These are phyloP conservation scores for Nasonia longicornis DNA, from an alignment of 1,140 invertebrate species.

Conservation along the genomic window DNA sequence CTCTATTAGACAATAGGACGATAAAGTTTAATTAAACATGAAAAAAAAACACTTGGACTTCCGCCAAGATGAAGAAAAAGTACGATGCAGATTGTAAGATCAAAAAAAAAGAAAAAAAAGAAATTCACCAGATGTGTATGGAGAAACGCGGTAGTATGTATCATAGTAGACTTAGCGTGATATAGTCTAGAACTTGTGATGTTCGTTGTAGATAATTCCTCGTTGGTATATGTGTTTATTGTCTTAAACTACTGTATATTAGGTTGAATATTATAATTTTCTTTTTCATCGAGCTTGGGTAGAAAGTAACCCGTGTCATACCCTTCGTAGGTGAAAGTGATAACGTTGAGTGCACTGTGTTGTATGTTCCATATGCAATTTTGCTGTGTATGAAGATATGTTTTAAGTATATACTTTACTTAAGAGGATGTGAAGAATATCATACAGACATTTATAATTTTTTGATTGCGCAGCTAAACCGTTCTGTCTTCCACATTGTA, in stretches of 20 bases:
- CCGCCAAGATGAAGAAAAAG: slow-evolving; percentile 32
- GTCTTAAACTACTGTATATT: slow-evolving; percentile 37
- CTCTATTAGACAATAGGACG: slow-evolving; percentile 32
- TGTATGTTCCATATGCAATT: slow-evolving; percentile 29
- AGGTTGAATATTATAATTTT: slow-evolving; percentile 17
- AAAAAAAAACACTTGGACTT: slow-evolving; percentile 27
- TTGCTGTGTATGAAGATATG: background rate
- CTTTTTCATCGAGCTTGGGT: slow-evolving; percentile 35
- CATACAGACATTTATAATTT: slow-evolving; percentile 7
- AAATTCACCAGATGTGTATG: slow-evolving; percentile 28
- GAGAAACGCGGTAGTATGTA: slow-evolving; percentile 30
- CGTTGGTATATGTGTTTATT: slow-evolving; percentile 36
- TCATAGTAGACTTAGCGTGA: slow-evolving; percentile 42
- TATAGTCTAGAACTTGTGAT: slow-evolving; percentile 44
- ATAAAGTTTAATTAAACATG: slow-evolving; percentile 17
- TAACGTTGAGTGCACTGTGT: slow-evolving; percentile 6
- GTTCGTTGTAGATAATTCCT: slow-evolving; percentile 46
- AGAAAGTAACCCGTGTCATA: slow-evolving; percentile 16
- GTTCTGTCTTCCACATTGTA: slow-evolving; percentile 19
- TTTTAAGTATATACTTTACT: slow-evolving; percentile 25
- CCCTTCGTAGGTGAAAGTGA: slow-evolving; percentile 12
- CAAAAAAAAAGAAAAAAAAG: slow-evolving; percentile 33
- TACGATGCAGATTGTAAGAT: slow-evolving; percentile 36
- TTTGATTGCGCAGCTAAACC: background rate
- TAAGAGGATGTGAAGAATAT: slow-evolving; percentile 23